phyloP scores from a whole-genome alignment of 2,888 invertebrate species.

The Apodemia mormo region DNA sequence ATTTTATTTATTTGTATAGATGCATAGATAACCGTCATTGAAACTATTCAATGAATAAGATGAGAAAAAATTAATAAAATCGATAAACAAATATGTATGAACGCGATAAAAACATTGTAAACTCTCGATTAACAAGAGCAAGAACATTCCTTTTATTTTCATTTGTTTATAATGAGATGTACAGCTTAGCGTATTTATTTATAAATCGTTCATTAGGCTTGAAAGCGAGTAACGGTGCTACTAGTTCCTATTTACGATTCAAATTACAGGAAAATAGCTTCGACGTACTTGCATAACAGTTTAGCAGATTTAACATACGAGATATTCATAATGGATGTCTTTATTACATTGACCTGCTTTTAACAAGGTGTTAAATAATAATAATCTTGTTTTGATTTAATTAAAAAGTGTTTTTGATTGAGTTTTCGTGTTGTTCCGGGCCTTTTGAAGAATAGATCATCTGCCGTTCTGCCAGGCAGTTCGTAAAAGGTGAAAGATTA shows the following conservation, averaged over 20 bases:
- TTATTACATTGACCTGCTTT: not conserved
- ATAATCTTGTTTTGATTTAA: too few species aligned
- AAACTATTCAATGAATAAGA: not conserved
- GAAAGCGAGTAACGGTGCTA: constrained; percentile 51
- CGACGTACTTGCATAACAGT: not conserved
- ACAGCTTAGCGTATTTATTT: constrained; percentile 49
- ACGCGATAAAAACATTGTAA: not conserved
- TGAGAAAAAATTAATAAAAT: not conserved
- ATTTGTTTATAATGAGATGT: constrained; percentile 39
- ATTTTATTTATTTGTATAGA: not conserved
- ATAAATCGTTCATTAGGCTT: constrained; percentile 53
- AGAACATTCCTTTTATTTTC: constrained; percentile 33
- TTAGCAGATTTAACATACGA: not conserved
- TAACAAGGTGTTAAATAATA: too few species aligned
- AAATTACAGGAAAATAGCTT: not conserved
- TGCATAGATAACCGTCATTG: not conserved
- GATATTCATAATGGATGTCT: not conserved
- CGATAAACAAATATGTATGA: not conserved
- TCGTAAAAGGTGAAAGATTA: too few species aligned
- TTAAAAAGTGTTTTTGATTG: too few species aligned
- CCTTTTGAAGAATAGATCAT: too few species aligned
- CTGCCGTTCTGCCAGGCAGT: too few species aligned
- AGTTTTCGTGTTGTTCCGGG: too few species aligned
- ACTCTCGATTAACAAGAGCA: not conserved
- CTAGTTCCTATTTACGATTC: constrained; percentile 26